Evolutionary conservation across 1,140 invertebrate species (phyloP).

Genomic region (Eupristina koningsbergeri): DNA sequence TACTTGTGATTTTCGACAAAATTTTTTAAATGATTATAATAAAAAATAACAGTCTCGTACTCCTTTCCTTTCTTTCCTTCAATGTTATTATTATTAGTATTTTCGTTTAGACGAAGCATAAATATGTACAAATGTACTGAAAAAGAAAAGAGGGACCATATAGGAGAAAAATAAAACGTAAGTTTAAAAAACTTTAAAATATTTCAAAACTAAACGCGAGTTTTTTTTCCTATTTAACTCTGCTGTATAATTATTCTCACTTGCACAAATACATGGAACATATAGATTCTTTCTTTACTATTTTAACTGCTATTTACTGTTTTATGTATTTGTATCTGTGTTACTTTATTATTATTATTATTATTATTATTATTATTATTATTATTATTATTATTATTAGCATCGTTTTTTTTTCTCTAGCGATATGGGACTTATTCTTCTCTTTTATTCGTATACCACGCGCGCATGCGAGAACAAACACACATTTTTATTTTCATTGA

Average conservation of each 20-base stretch:
- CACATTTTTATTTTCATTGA: constrained; percentile 24
- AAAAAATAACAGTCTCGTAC: background rate
- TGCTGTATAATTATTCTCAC: constrained; percentile 30
- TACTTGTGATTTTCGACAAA: background rate
- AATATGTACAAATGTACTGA: constrained; percentile 12
- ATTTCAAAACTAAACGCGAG: constrained; percentile 30
- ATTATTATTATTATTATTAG: no score
- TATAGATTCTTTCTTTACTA: constrained; percentile 28
- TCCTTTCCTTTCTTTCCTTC: constrained; percentile 23
- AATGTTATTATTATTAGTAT: constrained; percentile 20
- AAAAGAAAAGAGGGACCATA: constrained; percentile 19
- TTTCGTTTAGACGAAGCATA: constrained; percentile 5
- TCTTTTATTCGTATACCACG: background rate
- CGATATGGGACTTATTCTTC: constrained; percentile 28
- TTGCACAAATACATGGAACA: constrained; percentile 9
- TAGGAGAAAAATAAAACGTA: no score
- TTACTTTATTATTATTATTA: no score
- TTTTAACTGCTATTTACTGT: no score
- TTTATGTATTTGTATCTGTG: no score
- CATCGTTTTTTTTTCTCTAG: constrained; percentile 19
- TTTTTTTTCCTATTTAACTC: constrained; percentile 38
- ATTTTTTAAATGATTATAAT: constrained; percentile 5
- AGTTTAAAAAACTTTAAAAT: background rate
- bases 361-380: no score
- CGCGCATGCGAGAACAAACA: no score